Conservation (phyloP, 2,797 vertebrate genomes). For the Allobates femoralis region DNA sequence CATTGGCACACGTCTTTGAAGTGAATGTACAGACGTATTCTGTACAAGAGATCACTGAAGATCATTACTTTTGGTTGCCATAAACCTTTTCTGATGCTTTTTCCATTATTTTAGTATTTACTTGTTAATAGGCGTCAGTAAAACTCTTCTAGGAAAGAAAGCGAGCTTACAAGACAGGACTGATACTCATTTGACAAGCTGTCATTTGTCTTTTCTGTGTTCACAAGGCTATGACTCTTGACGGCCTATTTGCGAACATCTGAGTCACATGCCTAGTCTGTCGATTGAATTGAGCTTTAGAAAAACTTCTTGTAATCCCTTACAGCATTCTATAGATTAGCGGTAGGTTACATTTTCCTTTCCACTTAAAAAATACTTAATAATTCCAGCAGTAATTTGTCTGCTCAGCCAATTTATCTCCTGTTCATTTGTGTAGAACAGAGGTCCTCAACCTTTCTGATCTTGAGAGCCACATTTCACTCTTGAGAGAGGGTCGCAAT, state of each 20-base stretch:
- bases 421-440: neutral
- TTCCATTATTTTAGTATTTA: conserved; percentile 19
- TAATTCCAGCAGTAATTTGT: neutral
- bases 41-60: neutral
- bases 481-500: no score
- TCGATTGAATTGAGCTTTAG: neutral
- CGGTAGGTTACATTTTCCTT: neutral
- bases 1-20: neutral
- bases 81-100: neutral
- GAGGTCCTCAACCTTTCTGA: no score
- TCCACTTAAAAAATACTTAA: neutral
- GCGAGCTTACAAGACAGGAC: neutral
- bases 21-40: neutral
- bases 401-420: neutral
- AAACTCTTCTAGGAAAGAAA: conserved; percentile 1
- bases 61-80: neutral
- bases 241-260: neutral
- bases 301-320: conserved; percentile 3
- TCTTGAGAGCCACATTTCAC: no score
- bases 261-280: conserved; percentile 11
- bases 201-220: conserved; percentile 2
- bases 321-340: conserved; percentile 22
- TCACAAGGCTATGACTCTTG: neutral
- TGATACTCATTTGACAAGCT: neutral
- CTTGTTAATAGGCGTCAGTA: neutral